phyloP scores from a whole-genome alignment of 1,140 invertebrate species.

The Drosophila rhopaloa region DNA sequence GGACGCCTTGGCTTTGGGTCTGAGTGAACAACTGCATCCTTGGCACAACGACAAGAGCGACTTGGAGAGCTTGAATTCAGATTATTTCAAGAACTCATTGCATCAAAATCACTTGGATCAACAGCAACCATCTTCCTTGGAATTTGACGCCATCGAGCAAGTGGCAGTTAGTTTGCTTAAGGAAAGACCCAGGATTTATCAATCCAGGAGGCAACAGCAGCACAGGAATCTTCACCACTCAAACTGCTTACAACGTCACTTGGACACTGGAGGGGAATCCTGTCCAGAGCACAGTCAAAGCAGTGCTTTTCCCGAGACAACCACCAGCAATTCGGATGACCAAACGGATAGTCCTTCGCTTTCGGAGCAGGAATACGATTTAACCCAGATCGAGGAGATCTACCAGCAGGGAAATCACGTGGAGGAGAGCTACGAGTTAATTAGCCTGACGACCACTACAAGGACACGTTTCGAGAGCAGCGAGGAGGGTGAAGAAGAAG shows the following conservation, averaged over 20 bases:
- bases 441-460: constrained; percentile 75
- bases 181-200: constrained; percentile 76
- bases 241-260: constrained; percentile 53
- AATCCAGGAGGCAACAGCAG: constrained; percentile 67
- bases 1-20: constrained; percentile 72
- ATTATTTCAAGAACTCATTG: constrained; percentile 87
- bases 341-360: constrained; percentile 77
- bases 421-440: constrained; percentile 74
- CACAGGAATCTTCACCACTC: constrained; percentile 33
- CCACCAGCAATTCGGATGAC: constrained; percentile 80
- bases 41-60: constrained; percentile 86
- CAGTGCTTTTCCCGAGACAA: constrained; percentile 79
- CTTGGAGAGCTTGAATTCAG: constrained; percentile 88
- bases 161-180: constrained; percentile 57
- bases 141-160: constrained; percentile 72
- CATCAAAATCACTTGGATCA: constrained; percentile 71
- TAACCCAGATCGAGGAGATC: constrained; percentile 75
- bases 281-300: constrained; percentile 82
- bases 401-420: constrained; percentile 53
- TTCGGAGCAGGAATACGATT: constrained; percentile 80
- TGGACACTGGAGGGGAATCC: constrained; percentile 65
- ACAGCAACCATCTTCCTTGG: constrained; percentile 64
- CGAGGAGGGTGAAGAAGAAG: constrained; percentile 36
- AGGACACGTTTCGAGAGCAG: constrained; percentile 75
- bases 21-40: constrained; percentile 76